Conservation (phyloP, 2,113 vertebrate species). For the Narcine bancroftii region DNA sequence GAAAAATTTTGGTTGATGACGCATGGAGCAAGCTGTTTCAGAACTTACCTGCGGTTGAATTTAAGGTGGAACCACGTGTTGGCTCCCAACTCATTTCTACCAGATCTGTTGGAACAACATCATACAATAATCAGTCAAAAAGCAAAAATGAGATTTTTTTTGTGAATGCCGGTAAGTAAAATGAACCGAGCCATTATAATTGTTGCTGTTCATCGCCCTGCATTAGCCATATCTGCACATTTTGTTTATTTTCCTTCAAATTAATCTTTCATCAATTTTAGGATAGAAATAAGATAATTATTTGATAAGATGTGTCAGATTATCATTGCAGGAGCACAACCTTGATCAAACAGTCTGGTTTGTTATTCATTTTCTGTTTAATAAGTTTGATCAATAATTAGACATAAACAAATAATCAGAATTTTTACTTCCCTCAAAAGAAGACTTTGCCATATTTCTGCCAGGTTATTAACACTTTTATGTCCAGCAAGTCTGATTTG, state of each 20-base stretch:
- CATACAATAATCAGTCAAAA: neutral
- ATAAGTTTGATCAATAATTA: conserved; percentile 29
- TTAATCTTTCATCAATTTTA: neutral
- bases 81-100: neutral
- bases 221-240: neutral
- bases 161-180: neutral
- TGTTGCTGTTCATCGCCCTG: neutral
- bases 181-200: neutral
- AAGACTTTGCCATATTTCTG: neutral
- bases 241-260: neutral
- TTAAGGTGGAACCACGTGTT: neutral
- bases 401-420: neutral
- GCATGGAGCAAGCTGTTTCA: neutral
- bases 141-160: conserved; percentile 16
- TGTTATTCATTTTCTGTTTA: neutral
- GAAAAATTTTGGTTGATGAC: neutral
- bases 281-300: neutral
- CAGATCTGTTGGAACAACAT: neutral
- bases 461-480: neutral
- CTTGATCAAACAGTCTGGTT: neutral
- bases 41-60: neutral
- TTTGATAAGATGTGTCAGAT: neutral
- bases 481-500: too few relatives aligned
- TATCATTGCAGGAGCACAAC: neutral
- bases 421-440: neutral